Percentiles rank a stretch among this genome's conserved stretches.
phyloP scores from a whole-genome alignment of 2,888 invertebrate genomes.

The Mesorhabditis belari region DNA sequence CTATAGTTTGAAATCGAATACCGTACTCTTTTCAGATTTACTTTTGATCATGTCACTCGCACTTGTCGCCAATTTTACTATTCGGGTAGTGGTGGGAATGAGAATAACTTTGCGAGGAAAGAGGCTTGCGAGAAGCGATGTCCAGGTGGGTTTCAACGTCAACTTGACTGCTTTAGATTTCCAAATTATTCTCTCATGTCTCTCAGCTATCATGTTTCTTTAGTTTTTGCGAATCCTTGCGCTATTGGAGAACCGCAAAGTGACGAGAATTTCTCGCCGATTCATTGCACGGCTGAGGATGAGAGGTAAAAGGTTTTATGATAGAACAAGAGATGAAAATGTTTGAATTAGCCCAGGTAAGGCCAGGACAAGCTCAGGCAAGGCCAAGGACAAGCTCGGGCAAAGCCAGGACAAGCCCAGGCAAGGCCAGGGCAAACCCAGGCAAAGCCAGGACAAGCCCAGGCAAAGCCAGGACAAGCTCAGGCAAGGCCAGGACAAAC shows the following conservation, averaged over 20 bases:
- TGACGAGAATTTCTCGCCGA: not conserved
- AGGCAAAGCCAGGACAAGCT: too few species aligned
- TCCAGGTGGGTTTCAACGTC: not conserved
- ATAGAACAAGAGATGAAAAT: too few species aligned
- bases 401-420: too few species aligned
- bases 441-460: too few species aligned
- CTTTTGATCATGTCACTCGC: not conserved
- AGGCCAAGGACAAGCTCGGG: too few species aligned
- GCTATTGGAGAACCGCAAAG: not conserved
- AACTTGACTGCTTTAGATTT: not conserved
- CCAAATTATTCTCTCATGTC: too few species aligned
- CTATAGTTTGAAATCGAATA: not conserved
- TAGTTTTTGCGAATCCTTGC: not conserved
- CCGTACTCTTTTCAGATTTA: not conserved
- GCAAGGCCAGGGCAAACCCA: too few species aligned
- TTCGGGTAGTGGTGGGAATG: constrained; percentile 26
- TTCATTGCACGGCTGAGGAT: not conserved
- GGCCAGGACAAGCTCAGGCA: too few species aligned
- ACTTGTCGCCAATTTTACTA: constrained; percentile 28
- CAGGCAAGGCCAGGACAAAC: too few species aligned
- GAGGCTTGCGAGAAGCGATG: not conserved
- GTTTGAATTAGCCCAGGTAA: too few species aligned
- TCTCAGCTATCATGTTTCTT: too few species aligned
- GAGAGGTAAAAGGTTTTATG: not conserved
- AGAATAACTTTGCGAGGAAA: constrained; percentile 21